Base-by-base conservation (phyloP, 2,888 invertebrate species). In the Harmothoe impar region DNA sequence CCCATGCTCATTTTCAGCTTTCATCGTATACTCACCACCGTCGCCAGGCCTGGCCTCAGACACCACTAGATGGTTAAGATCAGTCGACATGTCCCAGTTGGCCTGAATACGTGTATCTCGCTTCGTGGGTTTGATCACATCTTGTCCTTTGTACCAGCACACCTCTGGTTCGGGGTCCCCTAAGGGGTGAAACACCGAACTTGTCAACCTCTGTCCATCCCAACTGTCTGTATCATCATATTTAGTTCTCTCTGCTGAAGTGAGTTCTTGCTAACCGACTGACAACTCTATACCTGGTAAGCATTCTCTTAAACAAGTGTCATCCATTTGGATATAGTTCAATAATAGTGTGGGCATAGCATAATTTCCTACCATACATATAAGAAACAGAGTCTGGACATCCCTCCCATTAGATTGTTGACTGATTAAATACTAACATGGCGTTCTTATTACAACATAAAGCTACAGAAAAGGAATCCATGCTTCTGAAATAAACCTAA, bases 111-210 rank as follows among this genome's bases (percentile, higher is more conserved):
- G 62, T 15, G 29, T 77, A 52, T 91, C 78, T 20, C 33, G 25
- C 15, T 90, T 90, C 33, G 33, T 90, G 29, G 91, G 85, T 51
- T 90, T 89, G 29, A 93, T 78, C n/a, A 89, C 89, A 43, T 93
- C 90, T 7, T 93, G 94, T 89, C 94, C 93, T 68, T 93, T 93
- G 88, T 92, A 91, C 96, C 96, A 96, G 89, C 93, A 93, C 62
- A 96, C 94, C 25, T 92, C 93, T 15, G 94, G 92, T 77, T 89
- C 89, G 31, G 93, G 92, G 43, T 90, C 68, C 52, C 90, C 90
- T 90, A 23, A 54, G 86, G 86, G 86, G 86, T 86, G 86, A 86
- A 86, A 86, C 86, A 86, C 86, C 86, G 86, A 86, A 86, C 86
- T 86, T 54, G 29, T 86, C 86, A 86, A 54, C 52, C 86, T 86